Conservation (phyloP, 2,888 invertebrate species). For the Chesias legatella region DNA sequence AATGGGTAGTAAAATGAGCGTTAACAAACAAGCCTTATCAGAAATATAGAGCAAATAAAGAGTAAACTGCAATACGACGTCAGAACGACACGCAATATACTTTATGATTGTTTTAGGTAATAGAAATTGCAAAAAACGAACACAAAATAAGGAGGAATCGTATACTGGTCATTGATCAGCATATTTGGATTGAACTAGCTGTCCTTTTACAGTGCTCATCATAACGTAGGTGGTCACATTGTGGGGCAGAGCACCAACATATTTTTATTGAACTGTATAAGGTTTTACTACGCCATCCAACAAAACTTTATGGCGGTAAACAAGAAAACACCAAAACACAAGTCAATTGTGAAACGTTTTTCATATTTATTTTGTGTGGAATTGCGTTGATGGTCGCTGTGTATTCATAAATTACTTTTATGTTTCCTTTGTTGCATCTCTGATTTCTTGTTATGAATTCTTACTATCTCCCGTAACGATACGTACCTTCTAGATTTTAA, state of each 20-base stretch:
- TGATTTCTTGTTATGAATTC: conserved; percentile 5
- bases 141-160: no score
- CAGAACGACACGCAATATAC: no score
- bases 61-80: no score
- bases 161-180: no score
- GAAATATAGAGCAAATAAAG: no score
- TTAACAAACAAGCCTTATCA: no score
- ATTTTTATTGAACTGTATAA: conserved; percentile 66
- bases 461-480: no score
- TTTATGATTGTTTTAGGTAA: no score
- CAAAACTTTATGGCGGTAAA: conserved; percentile 52
- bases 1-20: no score
- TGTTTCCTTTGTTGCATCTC: conserved; percentile 24
- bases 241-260: conserved; percentile 54
- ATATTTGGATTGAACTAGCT: conserved; percentile 11
- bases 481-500: no score
- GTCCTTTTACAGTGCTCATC: conserved; percentile 1
- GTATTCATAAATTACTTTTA: conserved; percentile 31
- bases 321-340: conserved; percentile 44
- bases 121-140: no score
- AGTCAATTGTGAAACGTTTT: conserved; percentile 42
- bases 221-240: conserved; percentile 63
- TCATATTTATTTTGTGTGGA: conserved; percentile 36
- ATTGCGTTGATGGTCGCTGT: conserved; percentile 34
- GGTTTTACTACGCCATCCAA: conserved; percentile 61